A percentile compares a stretch with the other conserved stretches of the same genome.
Evolutionary conservation across 2,113 vertebrate genomes (phyloP).

Genomic region (Aix galericulata): DNA sequence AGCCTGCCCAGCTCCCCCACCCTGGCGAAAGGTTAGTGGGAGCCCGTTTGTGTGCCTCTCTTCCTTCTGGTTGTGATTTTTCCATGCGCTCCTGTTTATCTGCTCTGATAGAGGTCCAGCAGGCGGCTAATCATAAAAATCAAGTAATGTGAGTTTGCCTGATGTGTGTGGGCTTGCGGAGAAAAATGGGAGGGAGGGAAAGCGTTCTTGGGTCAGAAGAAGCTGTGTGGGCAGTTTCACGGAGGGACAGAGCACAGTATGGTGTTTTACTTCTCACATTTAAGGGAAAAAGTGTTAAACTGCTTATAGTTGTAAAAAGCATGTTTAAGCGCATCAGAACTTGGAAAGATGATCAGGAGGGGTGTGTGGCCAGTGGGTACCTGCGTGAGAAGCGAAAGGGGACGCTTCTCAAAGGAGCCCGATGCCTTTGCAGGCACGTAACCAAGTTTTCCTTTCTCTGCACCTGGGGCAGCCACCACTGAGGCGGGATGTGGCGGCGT

Average conservation of each 20-base stretch:
- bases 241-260: neutral
- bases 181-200: neutral
- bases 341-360: neutral
- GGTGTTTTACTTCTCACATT: neutral
- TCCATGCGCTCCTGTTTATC: neutral
- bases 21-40: slow-evolving; percentile 45
- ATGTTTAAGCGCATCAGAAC: slow-evolving; percentile 26
- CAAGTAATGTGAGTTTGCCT: neutral
- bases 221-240: slow-evolving; percentile 4
- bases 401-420: slow-evolving; percentile 36
- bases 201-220: neutral
- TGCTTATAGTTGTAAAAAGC: slow-evolving; percentile 16
- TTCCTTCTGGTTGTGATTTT: neutral
- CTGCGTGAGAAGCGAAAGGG: neutral
- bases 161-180: neutral
- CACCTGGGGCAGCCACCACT: slow-evolving; percentile 7
- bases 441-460: slow-evolving; percentile 21
- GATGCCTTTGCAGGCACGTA: neutral
- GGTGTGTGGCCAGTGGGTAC: slow-evolving; percentile 23
- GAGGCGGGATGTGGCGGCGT: neutral
- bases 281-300: neutral
- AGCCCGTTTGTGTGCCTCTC: neutral
- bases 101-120: neutral
- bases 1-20: neutral
- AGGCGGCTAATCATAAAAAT: neutral